Evolutionary conservation across 1,140 invertebrate genomes (phyloP).

Genomic region (Drosophila persimilis): DNA sequence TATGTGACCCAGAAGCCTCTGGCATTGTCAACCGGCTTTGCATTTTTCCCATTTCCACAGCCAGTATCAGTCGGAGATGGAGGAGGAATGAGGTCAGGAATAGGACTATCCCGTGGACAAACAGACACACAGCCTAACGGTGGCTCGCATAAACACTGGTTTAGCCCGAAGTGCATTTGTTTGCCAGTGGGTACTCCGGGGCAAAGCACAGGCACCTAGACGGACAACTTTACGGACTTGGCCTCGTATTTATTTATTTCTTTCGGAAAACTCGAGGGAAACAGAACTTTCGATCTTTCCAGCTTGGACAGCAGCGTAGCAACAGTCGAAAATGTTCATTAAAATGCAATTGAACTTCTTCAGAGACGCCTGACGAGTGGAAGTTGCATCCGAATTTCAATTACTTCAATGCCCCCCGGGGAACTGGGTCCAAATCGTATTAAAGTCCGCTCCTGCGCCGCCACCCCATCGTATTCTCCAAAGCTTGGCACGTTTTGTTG

Average conservation of each 20-base stretch:
- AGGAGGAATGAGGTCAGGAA: background rate
- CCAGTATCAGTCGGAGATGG: background rate
- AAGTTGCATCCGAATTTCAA: slow-evolving; percentile 47
- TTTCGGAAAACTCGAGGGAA: slow-evolving; percentile 2
- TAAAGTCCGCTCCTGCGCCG: slow-evolving; percentile 37
- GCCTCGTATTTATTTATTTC: slow-evolving; percentile 14
- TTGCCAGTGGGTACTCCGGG: slow-evolving; percentile 5
- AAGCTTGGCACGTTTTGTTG: too few relatives aligned
- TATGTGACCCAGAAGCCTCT: too few relatives aligned
- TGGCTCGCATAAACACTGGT: slow-evolving; percentile 48
- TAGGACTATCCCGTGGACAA: background rate
- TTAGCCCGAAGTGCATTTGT: slow-evolving; percentile 49
- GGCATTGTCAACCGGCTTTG: background rate
- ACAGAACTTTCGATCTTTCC: slow-evolving; percentile 23
- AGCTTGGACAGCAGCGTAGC: background rate
- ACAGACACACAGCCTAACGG: slow-evolving; percentile 15
- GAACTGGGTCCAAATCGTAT: slow-evolving; percentile 5
- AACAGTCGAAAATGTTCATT: slow-evolving; percentile 36
- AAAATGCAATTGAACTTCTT: slow-evolving; percentile 66
- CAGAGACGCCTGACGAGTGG: background rate
- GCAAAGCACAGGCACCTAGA: background rate
- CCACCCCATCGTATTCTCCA: too few relatives aligned
- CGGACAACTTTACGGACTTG: slow-evolving; percentile 40
- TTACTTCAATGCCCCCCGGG: slow-evolving; percentile 48
- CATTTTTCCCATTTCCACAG: slow-evolving; percentile 25